Conservation (phyloP, 2,888 invertebrate species). For the Phragmatobia fuliginosa region DNA sequence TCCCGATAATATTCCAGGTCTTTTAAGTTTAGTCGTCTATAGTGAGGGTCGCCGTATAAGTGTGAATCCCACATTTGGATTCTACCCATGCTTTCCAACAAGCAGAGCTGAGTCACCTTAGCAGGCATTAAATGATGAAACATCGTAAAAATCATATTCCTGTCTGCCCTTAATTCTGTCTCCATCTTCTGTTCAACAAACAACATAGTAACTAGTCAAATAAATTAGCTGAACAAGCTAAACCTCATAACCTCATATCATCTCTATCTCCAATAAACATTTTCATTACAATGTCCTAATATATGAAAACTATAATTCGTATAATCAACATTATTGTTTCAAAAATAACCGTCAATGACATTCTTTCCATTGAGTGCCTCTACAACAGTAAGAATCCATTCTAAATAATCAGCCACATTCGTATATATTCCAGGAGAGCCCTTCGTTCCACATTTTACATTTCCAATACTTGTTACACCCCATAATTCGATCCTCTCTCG, state of each 20-base stretch:
- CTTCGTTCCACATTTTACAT: conserved; percentile 58
- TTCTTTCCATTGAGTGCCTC: conserved; percentile 19
- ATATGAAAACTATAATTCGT: not conserved
- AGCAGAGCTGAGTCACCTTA: no score
- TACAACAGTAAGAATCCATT: conserved; percentile 59
- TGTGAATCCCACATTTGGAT: no score
- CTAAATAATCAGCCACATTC: conserved; percentile 59
- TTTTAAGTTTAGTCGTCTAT: no score
- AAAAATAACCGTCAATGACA: not conserved
- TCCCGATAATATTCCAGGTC: no score
- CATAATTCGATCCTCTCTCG: conserved; percentile 56
- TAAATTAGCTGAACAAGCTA: not conserved
- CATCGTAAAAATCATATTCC: no score
- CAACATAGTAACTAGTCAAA: not conserved
- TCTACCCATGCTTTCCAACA: no score
- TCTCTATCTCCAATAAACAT: not conserved
- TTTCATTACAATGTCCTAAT: not conserved
- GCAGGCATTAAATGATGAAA: no score
- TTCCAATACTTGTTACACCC: conserved; percentile 67
- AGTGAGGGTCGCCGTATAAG: no score
- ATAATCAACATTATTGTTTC: not conserved
- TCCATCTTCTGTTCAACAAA: no score
- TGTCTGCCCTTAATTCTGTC: no score
- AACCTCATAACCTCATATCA: not conserved
- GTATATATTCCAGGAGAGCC: conserved; percentile 68